Evolutionary conservation across 2,888 invertebrate species (phyloP).

Genomic region (Pyralis farinalis): DNA sequence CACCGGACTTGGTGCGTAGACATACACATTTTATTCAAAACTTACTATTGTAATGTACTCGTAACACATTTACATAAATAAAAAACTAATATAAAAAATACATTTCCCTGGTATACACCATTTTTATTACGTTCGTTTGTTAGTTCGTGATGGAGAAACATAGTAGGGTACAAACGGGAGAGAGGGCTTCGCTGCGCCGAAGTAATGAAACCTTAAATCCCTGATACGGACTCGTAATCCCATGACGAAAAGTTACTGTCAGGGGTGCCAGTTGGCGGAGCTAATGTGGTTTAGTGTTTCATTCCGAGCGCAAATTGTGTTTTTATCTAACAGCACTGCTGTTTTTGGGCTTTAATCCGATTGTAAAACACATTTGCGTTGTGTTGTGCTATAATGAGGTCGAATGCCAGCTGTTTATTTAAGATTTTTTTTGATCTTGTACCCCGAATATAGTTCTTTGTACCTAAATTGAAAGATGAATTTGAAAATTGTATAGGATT

Average conservation of each 20-base stretch:
- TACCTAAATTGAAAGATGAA: too few species aligned
- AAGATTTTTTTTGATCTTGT: too few species aligned
- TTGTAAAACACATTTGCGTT: slow-evolving; percentile 12
- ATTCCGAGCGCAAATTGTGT: slow-evolving; percentile 72
- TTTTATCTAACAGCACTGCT: slow-evolving; percentile 56
- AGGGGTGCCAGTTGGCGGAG: slow-evolving; percentile 73
- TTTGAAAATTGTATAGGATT: too few species aligned
- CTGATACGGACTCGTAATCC: slow-evolving; percentile 78
- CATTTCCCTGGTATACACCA: too few species aligned
- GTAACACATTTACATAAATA: too few species aligned
- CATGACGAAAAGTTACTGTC: slow-evolving; percentile 66
- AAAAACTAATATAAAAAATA: too few species aligned
- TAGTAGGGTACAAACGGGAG: slow-evolving; percentile 16
- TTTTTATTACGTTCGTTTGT: too few species aligned
- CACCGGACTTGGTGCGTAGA: too few species aligned
- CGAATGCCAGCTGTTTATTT: slow-evolving; percentile 4
- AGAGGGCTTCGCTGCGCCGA: slow-evolving; percentile 41
- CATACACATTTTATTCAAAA: too few species aligned
- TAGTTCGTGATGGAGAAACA: slow-evolving; percentile 1
- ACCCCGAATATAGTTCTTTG: too few species aligned
- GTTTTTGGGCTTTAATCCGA: slow-evolving; percentile 53
- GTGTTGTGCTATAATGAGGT: slow-evolving; percentile 1
- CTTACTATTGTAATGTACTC: too few species aligned
- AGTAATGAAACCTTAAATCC: slow-evolving; percentile 81
- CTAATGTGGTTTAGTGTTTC: slow-evolving; percentile 79